Percentiles rank a stretch among this genome's conserved stretches.
These are phyloP conservation scores for Idris sp. DNA, from an alignment of 1,140 invertebrate genomes.

Conservation along the genomic window DNA sequence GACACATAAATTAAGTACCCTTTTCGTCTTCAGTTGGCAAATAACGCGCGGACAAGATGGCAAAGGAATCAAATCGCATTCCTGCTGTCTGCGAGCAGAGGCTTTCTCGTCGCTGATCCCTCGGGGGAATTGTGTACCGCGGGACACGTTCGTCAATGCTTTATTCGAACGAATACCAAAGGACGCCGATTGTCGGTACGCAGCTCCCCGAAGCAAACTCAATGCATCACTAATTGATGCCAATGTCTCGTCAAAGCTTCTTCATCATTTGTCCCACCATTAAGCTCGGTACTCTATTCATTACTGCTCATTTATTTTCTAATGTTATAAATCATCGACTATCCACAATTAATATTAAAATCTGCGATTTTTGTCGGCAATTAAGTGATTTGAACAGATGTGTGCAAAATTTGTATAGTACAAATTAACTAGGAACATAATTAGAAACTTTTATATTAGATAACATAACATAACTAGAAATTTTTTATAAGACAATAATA, in stretches of 20 bases:
- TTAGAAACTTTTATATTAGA: too few relatives aligned
- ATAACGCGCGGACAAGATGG: conserved; percentile 62
- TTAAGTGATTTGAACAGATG: too few relatives aligned
- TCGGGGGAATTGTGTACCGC: conserved; percentile 31
- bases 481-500: too few relatives aligned
- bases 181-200: conserved; percentile 66
- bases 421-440: too few relatives aligned
- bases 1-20: conserved; percentile 61
- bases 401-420: too few relatives aligned
- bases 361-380: conserved; percentile 21
- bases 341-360: conserved; percentile 39
- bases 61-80: conserved; percentile 73
- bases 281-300: conserved; percentile 45
- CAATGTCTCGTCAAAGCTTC: conserved; percentile 66
- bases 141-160: conserved; percentile 51
- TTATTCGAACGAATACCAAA: conserved; percentile 56
- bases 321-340: conserved; percentile 36
- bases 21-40: conserved; percentile 62
- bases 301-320: conserved; percentile 19
- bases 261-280: conserved; percentile 60
- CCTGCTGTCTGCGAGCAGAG: conserved; percentile 55
- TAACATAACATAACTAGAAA: too few relatives aligned
- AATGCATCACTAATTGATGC: conserved; percentile 67
- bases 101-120: conserved; percentile 63
- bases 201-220: conserved; percentile 46